phyloP scores from a whole-genome alignment of 2,888 invertebrate genomes.

The Mystacides longicornis region DNA sequence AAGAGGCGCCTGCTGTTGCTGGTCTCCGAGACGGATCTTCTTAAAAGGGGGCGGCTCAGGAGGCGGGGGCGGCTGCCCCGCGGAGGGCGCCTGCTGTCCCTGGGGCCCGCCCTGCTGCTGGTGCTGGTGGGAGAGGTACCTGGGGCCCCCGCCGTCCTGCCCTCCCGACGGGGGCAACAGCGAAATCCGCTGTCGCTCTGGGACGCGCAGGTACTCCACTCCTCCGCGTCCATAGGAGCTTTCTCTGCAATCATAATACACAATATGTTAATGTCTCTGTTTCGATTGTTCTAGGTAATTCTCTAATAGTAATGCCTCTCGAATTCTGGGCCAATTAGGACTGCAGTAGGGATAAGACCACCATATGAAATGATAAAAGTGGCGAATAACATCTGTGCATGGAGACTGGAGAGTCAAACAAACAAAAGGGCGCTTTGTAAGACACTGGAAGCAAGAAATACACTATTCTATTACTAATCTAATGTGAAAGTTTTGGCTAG shows the following conservation, averaged over 20 bases:
- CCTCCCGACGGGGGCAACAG: constrained; percentile 56
- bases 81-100: constrained; percentile 31
- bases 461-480: too few relatives aligned
- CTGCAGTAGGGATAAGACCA: too few relatives aligned
- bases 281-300: too few relatives aligned
- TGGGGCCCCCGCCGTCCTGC: constrained; percentile 33
- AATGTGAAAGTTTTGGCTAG: too few relatives aligned
- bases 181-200: constrained; percentile 54
- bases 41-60: constrained; percentile 54
- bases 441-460: too few relatives aligned
- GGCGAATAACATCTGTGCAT: too few relatives aligned
- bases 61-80: constrained; percentile 31
- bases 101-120: constrained; percentile 37
- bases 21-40: constrained; percentile 55
- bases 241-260: constrained; percentile 27
- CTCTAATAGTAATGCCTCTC: too few relatives aligned
- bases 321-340: too few relatives aligned
- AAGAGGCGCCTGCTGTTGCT: constrained; percentile 35
- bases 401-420: too few relatives aligned
- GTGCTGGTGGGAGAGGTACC: constrained; percentile 44
- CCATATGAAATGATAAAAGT: too few relatives aligned
- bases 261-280: too few relatives aligned
- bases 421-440: too few relatives aligned
- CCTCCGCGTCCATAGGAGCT: constrained; percentile 30
- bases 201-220: constrained; percentile 30